Evolutionary conservation across 2,113 vertebrate genomes (phyloP), one percentile per base, ranked within the genome.

Genomic region (Tichodroma muraria): DNA sequence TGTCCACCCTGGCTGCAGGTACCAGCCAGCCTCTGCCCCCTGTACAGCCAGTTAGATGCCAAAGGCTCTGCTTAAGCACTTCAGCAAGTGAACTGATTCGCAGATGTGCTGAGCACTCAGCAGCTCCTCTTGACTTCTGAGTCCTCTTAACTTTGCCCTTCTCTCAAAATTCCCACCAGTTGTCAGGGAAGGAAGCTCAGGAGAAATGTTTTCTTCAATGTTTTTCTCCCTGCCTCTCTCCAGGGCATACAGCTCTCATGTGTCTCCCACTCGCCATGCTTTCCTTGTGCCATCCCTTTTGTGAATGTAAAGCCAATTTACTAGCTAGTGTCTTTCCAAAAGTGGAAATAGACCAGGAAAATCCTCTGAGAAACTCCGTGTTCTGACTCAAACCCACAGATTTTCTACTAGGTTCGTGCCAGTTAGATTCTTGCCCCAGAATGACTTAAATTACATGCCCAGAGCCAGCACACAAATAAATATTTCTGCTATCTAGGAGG

Each of bases 131-230:
- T 80, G 77, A 80, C 79, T 91, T 68, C 60, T 70, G 38, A 85
- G 80, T 77, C 72, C 92, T 94, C 76, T 77, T 77, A 82, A 91
- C 64, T 94, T 91, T 71, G 85, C 76, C 63, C 76, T 95, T 89
- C 54, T 77, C 77, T 60, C 44, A 76, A 83, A 85, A 91, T 77
- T 88, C 65, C 85, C 60, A 91, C 72, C 40, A 49, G 82, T 25
- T 66, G 14, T 60, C 64, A 80, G 45, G 69, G 49, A 85, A 47
- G 21, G 52, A 71, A 81, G 61, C 35, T 63, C 47, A 15, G 64
- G 20, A 92, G 63, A 70, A 85, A 59, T 33, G 27, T 37, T 63
- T 81, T 54, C 65, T 59, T 50, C 25, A 7, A n/a, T 4, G 15
- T 65, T 76, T 40, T 75, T 50, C 28, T 79, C 42, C 68, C 71